Conservation (phyloP, 2,113 vertebrate species). For the Actenoides hombroni region DNA sequence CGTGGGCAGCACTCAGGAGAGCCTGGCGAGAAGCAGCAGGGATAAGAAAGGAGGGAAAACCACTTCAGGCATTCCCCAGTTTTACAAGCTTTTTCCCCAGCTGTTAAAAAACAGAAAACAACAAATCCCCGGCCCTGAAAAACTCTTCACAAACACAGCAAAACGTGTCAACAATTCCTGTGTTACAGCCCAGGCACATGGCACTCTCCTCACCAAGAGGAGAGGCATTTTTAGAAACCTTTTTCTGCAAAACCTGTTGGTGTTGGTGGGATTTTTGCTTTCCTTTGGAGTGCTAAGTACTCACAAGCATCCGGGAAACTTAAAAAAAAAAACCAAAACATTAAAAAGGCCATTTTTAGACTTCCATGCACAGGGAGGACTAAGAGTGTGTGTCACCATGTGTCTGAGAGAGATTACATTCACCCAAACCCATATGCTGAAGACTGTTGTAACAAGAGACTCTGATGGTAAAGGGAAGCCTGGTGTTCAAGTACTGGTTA, state of each 20-base stretch:
- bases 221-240: slow-evolving; percentile 4
- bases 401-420: not conserved
- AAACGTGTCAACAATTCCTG: not conserved
- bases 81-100: not conserved
- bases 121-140: not conserved
- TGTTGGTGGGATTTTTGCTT: not conserved
- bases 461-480: not conserved
- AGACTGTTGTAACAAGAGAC: not conserved
- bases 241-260: not conserved
- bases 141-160: not conserved
- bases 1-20: not conserved
- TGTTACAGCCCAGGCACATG: not conserved
- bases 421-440: not conserved
- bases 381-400: not conserved
- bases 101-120: not conserved
- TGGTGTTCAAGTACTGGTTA: not conserved
- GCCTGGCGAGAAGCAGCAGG: not conserved
- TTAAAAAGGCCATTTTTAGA: not conserved
- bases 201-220: not conserved
- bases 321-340: not conserved
- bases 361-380: not conserved
- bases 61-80: not conserved
- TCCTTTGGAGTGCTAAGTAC: not conserved
- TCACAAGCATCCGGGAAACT: not conserved
- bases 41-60: not conserved